phyloP scores from a whole-genome alignment of 2,113 vertebrate species.

The Crotalus helleri region DNA sequence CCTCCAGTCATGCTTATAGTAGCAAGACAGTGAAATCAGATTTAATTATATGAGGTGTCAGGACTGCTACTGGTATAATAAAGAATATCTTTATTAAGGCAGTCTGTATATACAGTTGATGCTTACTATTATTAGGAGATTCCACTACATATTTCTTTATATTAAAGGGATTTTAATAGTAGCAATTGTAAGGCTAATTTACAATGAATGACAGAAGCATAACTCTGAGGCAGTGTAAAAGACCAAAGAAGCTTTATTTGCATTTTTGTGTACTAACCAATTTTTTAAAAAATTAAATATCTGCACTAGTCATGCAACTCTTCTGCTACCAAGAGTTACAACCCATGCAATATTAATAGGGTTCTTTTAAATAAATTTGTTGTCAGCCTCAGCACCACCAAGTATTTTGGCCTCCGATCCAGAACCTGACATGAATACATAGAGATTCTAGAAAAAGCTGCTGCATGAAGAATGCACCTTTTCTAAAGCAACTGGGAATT shows the following conservation, averaged over 20 bases:
- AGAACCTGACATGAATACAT: background rate
- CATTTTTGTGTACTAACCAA: background rate
- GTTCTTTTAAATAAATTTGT: background rate
- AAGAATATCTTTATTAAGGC: constrained; percentile 55
- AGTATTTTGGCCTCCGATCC: background rate
- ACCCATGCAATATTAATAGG: background rate
- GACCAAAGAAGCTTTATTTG: constrained; percentile 7
- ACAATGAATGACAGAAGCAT: constrained; percentile 24
- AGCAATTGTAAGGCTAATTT: constrained; percentile 51
- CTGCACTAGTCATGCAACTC: background rate
- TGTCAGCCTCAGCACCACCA: background rate
- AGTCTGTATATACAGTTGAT: constrained; percentile 18
- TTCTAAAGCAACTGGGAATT: background rate
- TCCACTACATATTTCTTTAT: constrained; percentile 46
- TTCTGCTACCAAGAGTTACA: background rate
- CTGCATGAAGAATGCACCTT: background rate
- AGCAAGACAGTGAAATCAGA: constrained; percentile 60
- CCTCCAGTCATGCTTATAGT: constrained; percentile 46
- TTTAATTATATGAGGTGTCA: constrained; percentile 64
- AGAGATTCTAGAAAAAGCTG: background rate
- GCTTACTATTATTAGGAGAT: constrained; percentile 50
- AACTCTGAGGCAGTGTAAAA: background rate
- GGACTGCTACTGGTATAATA: constrained; percentile 47
- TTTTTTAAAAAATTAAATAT: background rate
- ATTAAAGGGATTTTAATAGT: constrained; percentile 48